Conservation (phyloP, 2,797 vertebrate genomes). For the Sternarchorhynchus goeldii region DNA sequence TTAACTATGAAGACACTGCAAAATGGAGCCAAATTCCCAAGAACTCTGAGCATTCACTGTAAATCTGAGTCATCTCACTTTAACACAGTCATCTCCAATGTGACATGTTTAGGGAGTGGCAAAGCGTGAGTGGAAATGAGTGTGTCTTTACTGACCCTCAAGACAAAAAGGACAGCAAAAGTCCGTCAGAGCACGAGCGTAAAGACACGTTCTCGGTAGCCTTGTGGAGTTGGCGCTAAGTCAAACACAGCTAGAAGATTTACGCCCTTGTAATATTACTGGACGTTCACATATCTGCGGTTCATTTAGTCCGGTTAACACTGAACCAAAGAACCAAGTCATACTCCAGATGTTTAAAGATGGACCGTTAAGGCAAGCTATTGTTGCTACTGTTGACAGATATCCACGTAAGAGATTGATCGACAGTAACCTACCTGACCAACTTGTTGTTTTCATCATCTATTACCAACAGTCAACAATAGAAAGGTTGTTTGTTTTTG, state of each 20-base stretch:
- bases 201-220: no score
- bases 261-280: conserved; percentile 20
- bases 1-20: no score
- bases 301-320: background rate
- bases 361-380: background rate
- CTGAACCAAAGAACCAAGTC: background rate
- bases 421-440: background rate
- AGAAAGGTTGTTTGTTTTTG: conserved; percentile 36
- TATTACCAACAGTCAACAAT: conserved; percentile 27
- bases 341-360: background rate
- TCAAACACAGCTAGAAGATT: conserved; percentile 36
- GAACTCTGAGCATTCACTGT: background rate
- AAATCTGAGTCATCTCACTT: background rate
- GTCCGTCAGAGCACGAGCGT: no score
- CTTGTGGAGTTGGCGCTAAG: conserved; percentile 23
- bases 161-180: no score
- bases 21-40: background rate
- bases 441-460: conserved; percentile 7
- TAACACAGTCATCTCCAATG: no score
- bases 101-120: no score
- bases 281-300: conserved; percentile 38
- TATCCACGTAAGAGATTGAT: background rate
- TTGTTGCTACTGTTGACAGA: background rate
- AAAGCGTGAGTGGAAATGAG: no score
- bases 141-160: no score